Base-by-base conservation (phyloP, 2,113 vertebrate genomes). In the Alexandromys fortis region DNA sequence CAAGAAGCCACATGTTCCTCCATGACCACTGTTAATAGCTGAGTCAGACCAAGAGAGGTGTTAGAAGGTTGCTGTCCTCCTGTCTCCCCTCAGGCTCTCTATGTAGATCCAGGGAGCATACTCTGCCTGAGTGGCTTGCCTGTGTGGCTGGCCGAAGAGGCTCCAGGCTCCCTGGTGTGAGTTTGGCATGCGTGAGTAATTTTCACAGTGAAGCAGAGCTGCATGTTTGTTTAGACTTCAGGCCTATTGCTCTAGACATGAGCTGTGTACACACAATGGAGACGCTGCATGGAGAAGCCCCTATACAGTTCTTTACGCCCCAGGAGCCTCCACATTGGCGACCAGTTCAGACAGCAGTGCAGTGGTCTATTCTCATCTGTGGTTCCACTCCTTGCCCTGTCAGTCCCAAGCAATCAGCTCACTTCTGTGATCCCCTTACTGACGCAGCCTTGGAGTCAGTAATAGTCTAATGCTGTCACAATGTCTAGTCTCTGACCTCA, bases 201-300 rank as follows among this genome's bases (percentile, higher is more conserved):
- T 52, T 83, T 70, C 65, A 26, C 38, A 61, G 81, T 3, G 30
- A 67, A 76, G 33, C 3, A 65, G 67, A 72, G 8, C 63, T 9
- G 33, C 4, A 2, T 1, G 0, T 67, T 1, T 28, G 33, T 47
- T 68, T 24, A 21, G 8, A 38, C 77, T 47, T 38, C 83, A 85
- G 90, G 45, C 82, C 68, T 22, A 91, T 45, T n/a, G 81, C 63
- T 78, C 42, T 77, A 5, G 9, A 42, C 11, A 4, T 2, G 19
- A 12, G 10, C 0, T 0, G 8, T 10, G 0, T 1, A 16, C 24
- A 16, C 42, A 10, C 38, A 13, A 0, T 0, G 12, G 28, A 0
- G 13, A n/a, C 11, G 0, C 58, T 12, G 5, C n/a, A 2, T 10
- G 2, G 0, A n/a, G 61, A 33, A 9, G 1, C 11, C 3, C n/a